Percentiles rank a stretch among this genome's conserved stretches.
Conservation (phyloP, 1,140 invertebrate genomes). For the Phymastichus coffea region DNA sequence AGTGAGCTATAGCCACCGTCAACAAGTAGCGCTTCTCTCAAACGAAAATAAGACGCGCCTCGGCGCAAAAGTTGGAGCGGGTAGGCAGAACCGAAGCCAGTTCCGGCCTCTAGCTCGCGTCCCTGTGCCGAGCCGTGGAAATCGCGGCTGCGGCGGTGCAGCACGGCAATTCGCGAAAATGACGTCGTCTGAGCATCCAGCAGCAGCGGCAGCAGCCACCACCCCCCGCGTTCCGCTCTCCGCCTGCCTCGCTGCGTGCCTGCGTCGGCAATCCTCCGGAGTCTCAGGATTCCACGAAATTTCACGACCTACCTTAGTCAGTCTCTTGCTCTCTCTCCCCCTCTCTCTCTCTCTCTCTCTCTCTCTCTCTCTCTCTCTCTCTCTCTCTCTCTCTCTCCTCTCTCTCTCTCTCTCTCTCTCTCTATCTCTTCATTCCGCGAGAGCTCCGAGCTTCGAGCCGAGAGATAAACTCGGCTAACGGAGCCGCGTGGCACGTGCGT, state of each 20-base stretch:
- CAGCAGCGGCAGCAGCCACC: too few species aligned
- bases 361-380: constrained; percentile 2
- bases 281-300: constrained; percentile 31
- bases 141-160: too few species aligned
- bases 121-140: too few species aligned
- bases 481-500: not conserved
- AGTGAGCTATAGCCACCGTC: not conserved
- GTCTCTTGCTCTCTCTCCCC: not conserved
- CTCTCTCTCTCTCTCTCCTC: not conserved
- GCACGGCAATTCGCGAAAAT: constrained; percentile 18
- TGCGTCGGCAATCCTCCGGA: constrained; percentile 22
- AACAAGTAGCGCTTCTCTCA: too few species aligned
- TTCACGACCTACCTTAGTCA: constrained; percentile 29
- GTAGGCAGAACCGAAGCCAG: too few species aligned
- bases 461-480: constrained; percentile 7
- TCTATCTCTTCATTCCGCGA: too few species aligned
- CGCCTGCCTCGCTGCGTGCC: too few species aligned
- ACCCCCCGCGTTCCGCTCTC: constrained; percentile 11
- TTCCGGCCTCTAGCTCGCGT: too few species aligned
- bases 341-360: not conserved
- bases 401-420: too few species aligned
- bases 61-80: constrained; percentile 21
- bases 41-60: too few species aligned
- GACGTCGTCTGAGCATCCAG: too few species aligned
- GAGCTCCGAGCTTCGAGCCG: not conserved